Evolutionary conservation across 2,888 invertebrate genomes (phyloP).

Genomic region (Drosophila monieri): DNA sequence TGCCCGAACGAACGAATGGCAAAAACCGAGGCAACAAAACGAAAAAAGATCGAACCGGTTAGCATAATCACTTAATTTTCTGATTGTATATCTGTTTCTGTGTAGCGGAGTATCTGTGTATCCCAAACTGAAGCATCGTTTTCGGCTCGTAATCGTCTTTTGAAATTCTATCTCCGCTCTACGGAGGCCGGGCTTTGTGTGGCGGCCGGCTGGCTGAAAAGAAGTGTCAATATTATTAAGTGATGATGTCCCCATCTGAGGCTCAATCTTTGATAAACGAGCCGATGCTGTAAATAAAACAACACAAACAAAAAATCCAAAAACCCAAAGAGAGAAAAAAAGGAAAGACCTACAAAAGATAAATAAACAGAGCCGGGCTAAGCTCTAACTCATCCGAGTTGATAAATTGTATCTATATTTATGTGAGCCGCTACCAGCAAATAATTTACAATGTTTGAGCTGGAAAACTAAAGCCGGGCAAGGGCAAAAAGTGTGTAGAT

Average conservation of each 20-base stretch:
- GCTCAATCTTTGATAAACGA: constrained; percentile 71
- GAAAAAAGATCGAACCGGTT: constrained; percentile 66
- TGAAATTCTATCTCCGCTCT: constrained; percentile 50
- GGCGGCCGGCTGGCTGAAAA: constrained; percentile 19
- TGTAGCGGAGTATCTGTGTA: constrained; percentile 15
- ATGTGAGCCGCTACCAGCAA: constrained; percentile 68
- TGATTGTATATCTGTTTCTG: constrained; percentile 56
- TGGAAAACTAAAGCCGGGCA: constrained; percentile 61
- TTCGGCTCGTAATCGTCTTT: constrained; percentile 61
- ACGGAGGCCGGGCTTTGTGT: constrained; percentile 15
- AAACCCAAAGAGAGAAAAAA: not conserved
- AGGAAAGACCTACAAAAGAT: constrained; percentile 30
- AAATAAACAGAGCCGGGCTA: constrained; percentile 34
- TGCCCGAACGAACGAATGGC: constrained; percentile 36
- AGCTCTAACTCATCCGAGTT: constrained; percentile 62
- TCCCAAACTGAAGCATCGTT: constrained; percentile 40
- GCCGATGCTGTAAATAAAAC: constrained; percentile 45
- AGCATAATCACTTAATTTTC: constrained; percentile 78
- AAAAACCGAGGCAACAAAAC: constrained; percentile 13
- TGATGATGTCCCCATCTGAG: constrained; percentile 67
- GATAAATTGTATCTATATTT: constrained; percentile 73
- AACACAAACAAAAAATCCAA: constrained; percentile 23
- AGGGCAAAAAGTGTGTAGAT: constrained; percentile 53
- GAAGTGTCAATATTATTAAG: constrained; percentile 79
- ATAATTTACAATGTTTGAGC: constrained; percentile 64